Evolutionary conservation across 2,797 vertebrate species (phyloP).

Genomic region (Enteromius treurensis): DNA sequence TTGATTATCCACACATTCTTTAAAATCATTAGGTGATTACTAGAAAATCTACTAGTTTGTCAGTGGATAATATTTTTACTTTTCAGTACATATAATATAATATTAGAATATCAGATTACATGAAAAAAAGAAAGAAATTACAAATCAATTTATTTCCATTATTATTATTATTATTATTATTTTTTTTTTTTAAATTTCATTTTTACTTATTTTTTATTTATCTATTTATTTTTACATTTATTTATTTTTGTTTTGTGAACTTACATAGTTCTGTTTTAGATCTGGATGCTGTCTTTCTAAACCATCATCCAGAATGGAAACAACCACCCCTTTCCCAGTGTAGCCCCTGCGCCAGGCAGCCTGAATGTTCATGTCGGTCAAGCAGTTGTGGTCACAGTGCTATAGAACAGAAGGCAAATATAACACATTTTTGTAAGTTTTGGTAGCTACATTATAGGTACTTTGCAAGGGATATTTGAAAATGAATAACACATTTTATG

Average conservation of each 20-base stretch:
- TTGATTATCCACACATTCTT: neutral
- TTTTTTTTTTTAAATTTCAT: no score
- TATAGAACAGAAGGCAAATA: conserved; percentile 59
- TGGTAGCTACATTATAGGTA: neutral
- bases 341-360: conserved; percentile 92
- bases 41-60: neutral
- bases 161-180: no score
- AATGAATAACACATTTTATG: neutral
- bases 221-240: no score
- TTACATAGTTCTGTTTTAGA: conserved; percentile 94
- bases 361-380: conserved; percentile 89
- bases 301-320: conserved; percentile 93
- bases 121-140: neutral
- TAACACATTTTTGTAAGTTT: neutral
- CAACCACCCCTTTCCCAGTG: conserved; percentile 92
- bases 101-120: neutral
- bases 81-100: neutral
- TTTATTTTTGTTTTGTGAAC: conserved; percentile 50
- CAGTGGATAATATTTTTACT: neutral
- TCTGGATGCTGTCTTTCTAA: conserved; percentile 92
- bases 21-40: neutral
- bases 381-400: conserved; percentile 88
- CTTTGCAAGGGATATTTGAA: neutral
- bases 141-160: neutral
- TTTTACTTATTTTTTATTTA: no score